Conservation (phyloP, 2,888 invertebrate genomes). For the Limnephilus marmoratus region DNA sequence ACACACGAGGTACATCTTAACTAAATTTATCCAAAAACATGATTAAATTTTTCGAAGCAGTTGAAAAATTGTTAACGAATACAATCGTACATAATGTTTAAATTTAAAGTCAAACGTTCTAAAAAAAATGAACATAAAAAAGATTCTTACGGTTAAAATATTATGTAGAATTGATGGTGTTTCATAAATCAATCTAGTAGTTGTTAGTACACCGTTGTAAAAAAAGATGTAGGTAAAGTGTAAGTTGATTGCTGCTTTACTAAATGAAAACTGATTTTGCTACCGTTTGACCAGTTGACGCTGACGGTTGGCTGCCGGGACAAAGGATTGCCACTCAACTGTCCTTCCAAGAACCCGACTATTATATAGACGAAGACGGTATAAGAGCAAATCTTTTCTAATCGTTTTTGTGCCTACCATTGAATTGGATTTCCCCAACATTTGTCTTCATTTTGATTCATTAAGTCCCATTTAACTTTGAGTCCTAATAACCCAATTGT, state of each 20-base stretch:
- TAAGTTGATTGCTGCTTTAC: not conserved
- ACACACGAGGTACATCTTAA: not conserved
- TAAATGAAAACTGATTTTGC: not conserved
- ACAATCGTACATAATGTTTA: not conserved
- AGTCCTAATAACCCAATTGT: not conserved
- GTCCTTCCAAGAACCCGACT: constrained; percentile 76
- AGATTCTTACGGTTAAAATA: not conserved
- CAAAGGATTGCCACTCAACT: constrained; percentile 76
- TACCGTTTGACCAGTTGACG: constrained; percentile 70
- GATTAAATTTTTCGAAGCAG: not conserved
- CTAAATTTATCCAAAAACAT: not conserved
- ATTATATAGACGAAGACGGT: constrained; percentile 65
- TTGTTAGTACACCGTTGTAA: not conserved
- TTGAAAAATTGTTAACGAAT: not conserved
- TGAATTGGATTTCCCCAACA: not conserved
- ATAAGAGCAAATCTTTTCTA: constrained; percentile 23
- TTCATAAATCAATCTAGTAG: not conserved
- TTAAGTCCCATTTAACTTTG: not conserved
- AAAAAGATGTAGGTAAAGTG: not conserved
- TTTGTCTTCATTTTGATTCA: not conserved
- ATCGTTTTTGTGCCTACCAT: constrained; percentile 12
- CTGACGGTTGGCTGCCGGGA: constrained; percentile 77
- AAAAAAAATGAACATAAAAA: not conserved
- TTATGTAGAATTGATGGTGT: not conserved
- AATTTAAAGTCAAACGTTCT: not conserved